A percentile compares a stretch with the other conserved stretches of the same genome.
These are phyloP conservation scores for Leptopilina myrica DNA, from an alignment of 2,888 invertebrate genomes.

Conservation along the genomic window DNA sequence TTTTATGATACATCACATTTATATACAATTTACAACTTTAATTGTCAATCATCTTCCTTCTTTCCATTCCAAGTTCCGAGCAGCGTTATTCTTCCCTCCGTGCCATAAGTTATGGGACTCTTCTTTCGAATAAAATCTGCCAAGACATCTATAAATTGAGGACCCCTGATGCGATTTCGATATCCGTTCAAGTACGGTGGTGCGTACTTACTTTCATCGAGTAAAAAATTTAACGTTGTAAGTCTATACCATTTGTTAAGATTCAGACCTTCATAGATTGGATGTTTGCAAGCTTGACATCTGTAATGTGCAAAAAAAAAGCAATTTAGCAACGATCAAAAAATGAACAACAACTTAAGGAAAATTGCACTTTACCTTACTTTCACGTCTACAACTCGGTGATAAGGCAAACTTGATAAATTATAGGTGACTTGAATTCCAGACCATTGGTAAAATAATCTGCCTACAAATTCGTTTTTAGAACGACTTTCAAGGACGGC, in stretches of 20 bases:
- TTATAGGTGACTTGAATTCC: conserved; percentile 66
- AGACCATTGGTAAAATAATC: conserved; percentile 60
- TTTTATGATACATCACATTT: no score
- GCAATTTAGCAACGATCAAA: no score
- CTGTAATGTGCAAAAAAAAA: no score
- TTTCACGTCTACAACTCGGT: conserved; percentile 59
- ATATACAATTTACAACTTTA: no score
- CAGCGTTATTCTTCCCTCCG: not conserved
- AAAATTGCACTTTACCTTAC: conserved; percentile 60
- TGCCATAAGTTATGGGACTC: not conserved
- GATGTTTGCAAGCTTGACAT: not conserved
- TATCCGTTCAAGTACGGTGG: not conserved
- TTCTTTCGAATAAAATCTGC: not conserved
- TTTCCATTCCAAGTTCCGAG: conserved; percentile 13
- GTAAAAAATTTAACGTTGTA: not conserved
- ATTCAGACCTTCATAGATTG: not conserved
- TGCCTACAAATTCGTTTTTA: not conserved
- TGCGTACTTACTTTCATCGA: not conserved
- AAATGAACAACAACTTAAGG: no score
- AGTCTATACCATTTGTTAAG: not conserved
- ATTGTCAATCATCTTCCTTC: no score
- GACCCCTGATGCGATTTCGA: not conserved
- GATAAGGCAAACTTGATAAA: conserved; percentile 47
- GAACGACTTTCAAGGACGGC: not conserved
- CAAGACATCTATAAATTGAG: not conserved